phyloP scores from a whole-genome alignment of 1,140 invertebrate species.

The Eriocheir sinensis region DNA sequence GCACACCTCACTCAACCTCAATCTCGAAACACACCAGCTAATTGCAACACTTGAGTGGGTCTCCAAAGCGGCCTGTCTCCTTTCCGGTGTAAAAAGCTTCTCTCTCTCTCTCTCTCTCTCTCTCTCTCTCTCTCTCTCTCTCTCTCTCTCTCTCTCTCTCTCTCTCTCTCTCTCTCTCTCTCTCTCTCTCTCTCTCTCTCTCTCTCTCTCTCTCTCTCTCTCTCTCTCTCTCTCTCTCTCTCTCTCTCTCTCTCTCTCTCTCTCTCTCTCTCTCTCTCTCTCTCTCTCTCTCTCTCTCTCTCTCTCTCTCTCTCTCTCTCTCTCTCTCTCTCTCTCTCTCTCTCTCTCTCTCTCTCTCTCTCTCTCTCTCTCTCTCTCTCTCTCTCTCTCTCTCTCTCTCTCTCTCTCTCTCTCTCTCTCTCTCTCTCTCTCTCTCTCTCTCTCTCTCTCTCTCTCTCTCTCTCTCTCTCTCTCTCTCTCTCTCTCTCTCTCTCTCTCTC shows the following conservation, averaged over 20 bases:
- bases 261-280: neutral
- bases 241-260: neutral
- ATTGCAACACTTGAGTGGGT: no score
- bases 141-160: no score
- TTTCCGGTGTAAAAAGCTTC: no score
- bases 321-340: neutral
- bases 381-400: neutral
- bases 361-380: neutral
- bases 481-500: neutral
- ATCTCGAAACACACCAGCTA: no score
- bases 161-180: no score
- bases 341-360: neutral
- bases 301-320: no score
- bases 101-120: neutral
- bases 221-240: no score
- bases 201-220: no score
- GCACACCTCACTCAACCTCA: neutral
- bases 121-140: neutral
- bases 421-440: neutral
- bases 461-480: no score
- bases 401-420: neutral
- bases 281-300: neutral
- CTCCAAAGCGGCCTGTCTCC: no score
- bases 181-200: no score
- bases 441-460: no score